phyloP scores from a whole-genome alignment of 2,888 invertebrate species.

The Tryphoninae sp. region DNA sequence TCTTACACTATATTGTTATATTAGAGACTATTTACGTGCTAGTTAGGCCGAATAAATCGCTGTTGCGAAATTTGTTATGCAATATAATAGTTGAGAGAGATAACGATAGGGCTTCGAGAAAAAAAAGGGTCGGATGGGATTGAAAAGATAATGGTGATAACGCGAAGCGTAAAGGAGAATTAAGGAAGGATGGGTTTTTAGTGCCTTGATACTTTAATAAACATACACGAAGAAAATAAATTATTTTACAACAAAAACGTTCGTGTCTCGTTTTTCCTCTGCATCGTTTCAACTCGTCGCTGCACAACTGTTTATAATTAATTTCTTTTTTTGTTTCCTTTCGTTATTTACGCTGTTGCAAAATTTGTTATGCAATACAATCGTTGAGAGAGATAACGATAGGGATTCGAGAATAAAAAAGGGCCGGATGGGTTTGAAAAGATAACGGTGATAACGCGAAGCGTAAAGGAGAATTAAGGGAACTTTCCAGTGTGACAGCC shows the following conservation, averaged over 20 bases:
- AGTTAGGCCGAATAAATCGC: conserved; percentile 39
- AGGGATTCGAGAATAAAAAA: conserved; percentile 11
- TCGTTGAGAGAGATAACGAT: conserved; percentile 49
- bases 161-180: conserved; percentile 62
- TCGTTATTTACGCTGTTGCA: conserved; percentile 28
- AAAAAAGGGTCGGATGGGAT: too few species aligned
- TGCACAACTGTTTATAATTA: background rate
- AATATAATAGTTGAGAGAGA: conserved; percentile 46
- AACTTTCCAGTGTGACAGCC: too few species aligned
- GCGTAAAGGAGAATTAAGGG: conserved; percentile 66
- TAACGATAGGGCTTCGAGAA: conserved; percentile 29
- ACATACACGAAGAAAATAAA: conserved; percentile 74
- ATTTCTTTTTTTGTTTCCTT: background rate
- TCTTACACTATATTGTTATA: conserved; percentile 29
- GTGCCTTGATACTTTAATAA: conserved; percentile 79
- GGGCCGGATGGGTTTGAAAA: too few species aligned
- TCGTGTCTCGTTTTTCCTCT: conserved; percentile 9
- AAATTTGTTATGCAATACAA: conserved; percentile 47
- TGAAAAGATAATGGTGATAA: conserved; percentile 42
- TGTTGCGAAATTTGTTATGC: conserved; percentile 50
- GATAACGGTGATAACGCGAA: conserved; percentile 50
- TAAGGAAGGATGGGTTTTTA: conserved; percentile 67
- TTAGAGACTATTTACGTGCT: conserved; percentile 41
- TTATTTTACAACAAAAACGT: conserved; percentile 75
- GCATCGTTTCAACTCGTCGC: conserved; percentile 13